A percentile compares a stretch with the other conserved stretches of the same genome.
phyloP scores from a whole-genome alignment of 1,140 invertebrate genomes.

The Aphelenchoides besseyi region DNA sequence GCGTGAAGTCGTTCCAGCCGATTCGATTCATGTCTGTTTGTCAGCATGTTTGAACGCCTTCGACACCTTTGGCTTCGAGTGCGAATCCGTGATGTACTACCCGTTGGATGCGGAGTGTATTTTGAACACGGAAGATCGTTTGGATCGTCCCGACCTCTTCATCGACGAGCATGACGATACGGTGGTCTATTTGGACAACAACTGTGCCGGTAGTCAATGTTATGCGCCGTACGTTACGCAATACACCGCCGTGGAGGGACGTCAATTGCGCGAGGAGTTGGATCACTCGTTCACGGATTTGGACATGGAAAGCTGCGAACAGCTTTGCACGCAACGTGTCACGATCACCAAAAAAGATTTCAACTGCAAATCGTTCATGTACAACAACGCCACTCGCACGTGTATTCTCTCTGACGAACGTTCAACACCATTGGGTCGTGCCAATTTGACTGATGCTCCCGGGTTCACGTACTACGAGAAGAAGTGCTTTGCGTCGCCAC shows the following conservation, averaged over 20 bases:
- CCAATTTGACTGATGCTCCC: constrained; percentile 49
- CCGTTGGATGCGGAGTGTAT: constrained; percentile 58
- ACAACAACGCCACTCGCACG: constrained; percentile 52
- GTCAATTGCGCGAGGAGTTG: constrained; percentile 56
- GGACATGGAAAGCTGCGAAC: constrained; percentile 56
- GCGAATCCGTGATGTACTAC: constrained; percentile 58
- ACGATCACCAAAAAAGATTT: constrained; percentile 59
- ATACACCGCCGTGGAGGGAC: constrained; percentile 62
- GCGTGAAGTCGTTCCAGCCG: constrained; percentile 59
- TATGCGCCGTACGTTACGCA: constrained; percentile 62
- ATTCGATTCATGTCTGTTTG: constrained; percentile 51
- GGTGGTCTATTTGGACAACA: constrained; percentile 63
- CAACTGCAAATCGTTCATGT: constrained; percentile 63
- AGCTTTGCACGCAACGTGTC: constrained; percentile 59
- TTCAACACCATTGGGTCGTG: constrained; percentile 58
- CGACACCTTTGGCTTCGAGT: constrained; percentile 62
- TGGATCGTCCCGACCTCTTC: constrained; percentile 61
- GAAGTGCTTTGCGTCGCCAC: constrained; percentile 62
- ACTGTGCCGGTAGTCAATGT: constrained; percentile 62
- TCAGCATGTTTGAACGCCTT: constrained; percentile 61
- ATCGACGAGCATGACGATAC: constrained; percentile 60
- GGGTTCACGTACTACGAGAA: constrained; percentile 62
- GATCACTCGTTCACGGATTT: constrained; percentile 52
- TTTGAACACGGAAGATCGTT: constrained; percentile 61
- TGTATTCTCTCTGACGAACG: constrained; percentile 60